Conservation (phyloP, 64 coral and sea anemone species). For the Montipora sp. region DNA sequence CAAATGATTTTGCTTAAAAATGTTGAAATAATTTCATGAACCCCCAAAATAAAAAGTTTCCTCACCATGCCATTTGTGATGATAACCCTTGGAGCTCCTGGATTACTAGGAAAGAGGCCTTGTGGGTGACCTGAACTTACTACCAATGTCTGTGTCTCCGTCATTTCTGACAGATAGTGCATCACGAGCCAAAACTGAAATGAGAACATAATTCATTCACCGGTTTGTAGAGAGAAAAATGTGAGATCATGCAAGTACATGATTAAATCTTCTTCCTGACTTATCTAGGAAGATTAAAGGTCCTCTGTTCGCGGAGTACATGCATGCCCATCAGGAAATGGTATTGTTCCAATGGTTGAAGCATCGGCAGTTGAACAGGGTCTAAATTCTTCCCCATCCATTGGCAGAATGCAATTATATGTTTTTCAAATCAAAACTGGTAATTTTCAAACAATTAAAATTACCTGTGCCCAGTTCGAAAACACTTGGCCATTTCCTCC, state of each 20-base stretch:
- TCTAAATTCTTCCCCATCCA: too few relatives aligned
- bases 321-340: too few relatives aligned
- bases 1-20: too few relatives aligned
- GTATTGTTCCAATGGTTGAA: too few relatives aligned
- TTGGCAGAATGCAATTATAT: too few relatives aligned
- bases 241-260: too few relatives aligned
- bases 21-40: background rate
- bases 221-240: background rate
- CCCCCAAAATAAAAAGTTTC: background rate
- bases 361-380: too few relatives aligned
- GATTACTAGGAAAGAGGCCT: conserved; percentile 87
- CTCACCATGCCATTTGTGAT: conserved; percentile 96
- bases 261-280: too few relatives aligned
- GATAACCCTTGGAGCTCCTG: conserved; percentile 80
- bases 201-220: background rate
- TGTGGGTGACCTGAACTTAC: conserved; percentile 93
- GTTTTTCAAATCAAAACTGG: too few relatives aligned
- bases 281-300: too few relatives aligned
- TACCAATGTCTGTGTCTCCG: conserved; percentile 89
- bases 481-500: conserved; percentile 99
- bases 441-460: background rate
- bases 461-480: conserved; percentile 98
- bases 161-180: conserved; percentile 93
- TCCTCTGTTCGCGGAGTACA: too few relatives aligned
- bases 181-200: conserved; percentile 90